A percentile compares a stretch with the other conserved stretches of the same genome.
Evolutionary conservation across 2,888 invertebrate genomes (phyloP).

Genomic region (Perithous albicinctus): DNA sequence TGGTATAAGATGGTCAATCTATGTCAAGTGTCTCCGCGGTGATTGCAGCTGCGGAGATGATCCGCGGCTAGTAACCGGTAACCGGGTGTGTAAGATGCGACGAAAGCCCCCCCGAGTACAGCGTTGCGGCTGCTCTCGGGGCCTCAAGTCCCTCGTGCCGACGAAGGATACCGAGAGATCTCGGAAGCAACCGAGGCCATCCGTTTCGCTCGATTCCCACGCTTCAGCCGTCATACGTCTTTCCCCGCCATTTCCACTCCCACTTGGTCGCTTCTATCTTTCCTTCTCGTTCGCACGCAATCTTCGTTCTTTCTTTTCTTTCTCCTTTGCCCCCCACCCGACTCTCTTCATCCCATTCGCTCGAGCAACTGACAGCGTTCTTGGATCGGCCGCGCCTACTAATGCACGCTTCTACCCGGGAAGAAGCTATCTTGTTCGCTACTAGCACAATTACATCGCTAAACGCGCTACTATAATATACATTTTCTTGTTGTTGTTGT

Average conservation of each 20-base stretch:
- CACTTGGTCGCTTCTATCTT: slow-evolving; percentile 37
- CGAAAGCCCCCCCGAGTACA: background rate
- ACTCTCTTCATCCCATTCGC: slow-evolving; percentile 33
- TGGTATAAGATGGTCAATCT: slow-evolving; percentile 11
- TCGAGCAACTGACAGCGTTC: slow-evolving; percentile 56
- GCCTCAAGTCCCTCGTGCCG: slow-evolving; percentile 33
- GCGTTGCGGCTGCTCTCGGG: slow-evolving; percentile 26
- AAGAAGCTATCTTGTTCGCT: slow-evolving; percentile 25
- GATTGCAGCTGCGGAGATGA: background rate
- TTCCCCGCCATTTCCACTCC: slow-evolving; percentile 71
- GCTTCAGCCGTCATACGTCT: slow-evolving; percentile 81
- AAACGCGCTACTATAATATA: background rate
- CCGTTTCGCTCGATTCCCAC: slow-evolving; percentile 83
- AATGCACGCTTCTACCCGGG: slow-evolving; percentile 50
- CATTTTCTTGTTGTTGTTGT: too few relatives aligned
- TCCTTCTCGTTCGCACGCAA: slow-evolving; percentile 17
- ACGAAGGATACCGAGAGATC: slow-evolving; percentile 76
- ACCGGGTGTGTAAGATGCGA: background rate
- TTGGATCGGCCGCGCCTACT: slow-evolving; percentile 49
- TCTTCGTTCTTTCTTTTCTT: slow-evolving; percentile 15
- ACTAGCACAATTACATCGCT: slow-evolving; percentile 11
- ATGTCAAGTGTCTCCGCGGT: background rate
- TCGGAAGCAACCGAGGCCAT: slow-evolving; percentile 79
- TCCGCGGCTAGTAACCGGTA: background rate
- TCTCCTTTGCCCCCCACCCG: slow-evolving; percentile 7